Conservation (phyloP, 2,113 vertebrate genomes). For the Rhineura floridana region DNA sequence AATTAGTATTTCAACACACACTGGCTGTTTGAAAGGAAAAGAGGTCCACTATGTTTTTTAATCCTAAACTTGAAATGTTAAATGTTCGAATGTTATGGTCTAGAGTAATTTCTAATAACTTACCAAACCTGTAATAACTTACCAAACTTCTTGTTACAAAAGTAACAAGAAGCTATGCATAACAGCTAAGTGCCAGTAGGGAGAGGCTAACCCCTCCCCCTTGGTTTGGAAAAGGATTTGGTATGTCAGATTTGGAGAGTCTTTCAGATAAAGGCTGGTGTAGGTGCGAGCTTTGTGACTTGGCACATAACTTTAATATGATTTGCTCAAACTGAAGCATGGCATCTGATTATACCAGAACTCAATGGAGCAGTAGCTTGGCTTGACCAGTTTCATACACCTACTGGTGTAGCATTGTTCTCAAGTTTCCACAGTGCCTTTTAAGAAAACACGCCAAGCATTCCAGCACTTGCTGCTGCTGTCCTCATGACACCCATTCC, state of each 20-base stretch:
- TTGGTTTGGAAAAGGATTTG: not conserved
- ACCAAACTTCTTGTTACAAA: too few species aligned
- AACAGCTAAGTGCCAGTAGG: not conserved
- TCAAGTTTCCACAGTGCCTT: slow-evolving; percentile 49
- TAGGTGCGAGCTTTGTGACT: not conserved
- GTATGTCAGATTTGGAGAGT: not conserved
- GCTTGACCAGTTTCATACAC: rapidly evolving
- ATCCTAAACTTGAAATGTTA: not conserved
- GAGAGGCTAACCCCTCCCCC: not conserved
- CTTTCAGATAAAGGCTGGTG: not conserved
- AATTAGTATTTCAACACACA: not conserved
- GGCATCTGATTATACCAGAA: not conserved
- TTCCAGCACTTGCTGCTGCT: not conserved
- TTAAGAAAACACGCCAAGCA: not conserved
- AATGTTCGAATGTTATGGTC: not conserved
- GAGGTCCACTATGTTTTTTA: not conserved
- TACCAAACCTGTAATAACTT: not conserved
- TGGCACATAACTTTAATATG: not conserved
- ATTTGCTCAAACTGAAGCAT: not conserved
- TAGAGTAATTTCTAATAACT: not conserved
- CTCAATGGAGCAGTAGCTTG: slow-evolving; percentile 1
- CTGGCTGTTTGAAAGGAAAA: not conserved
- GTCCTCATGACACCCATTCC: not conserved
- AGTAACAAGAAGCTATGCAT: not conserved
- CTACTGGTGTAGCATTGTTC: slow-evolving; percentile 31